Evolutionary conservation across 64 coral and sea anemone genomes (phyloP), one percentile per base, ranked within the genome.

Genomic region (Hydrozoanthus tunicans): DNA sequence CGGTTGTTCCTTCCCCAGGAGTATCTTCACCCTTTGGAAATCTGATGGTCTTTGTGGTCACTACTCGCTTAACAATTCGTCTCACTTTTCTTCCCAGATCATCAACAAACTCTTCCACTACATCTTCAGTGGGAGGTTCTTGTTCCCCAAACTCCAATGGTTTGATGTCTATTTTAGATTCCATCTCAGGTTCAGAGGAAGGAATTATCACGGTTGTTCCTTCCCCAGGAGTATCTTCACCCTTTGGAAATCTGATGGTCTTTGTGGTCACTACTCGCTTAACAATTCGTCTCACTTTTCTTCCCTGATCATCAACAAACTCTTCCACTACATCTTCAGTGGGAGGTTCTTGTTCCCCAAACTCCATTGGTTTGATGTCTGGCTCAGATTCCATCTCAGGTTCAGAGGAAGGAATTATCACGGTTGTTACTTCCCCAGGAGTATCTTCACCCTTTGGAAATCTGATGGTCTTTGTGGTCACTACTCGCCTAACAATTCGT

Each of bases 261-360:
- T 75, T 88, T 24, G 83, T 67, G 53, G 91, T 91, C 25, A 81
- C 69, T 26, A 72, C 65, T 43, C 86, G 55, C 2, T 53, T 79
- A 20, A 80, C 73, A 83, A 59, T 59, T 69, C 57, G 58, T 79
- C 74, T 58, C 10, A 82, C 57, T 32, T 58, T 77, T 72, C 89
- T 85, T 58, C 77, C 89, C n/a, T 93, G 51, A 83, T 96, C 77
- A 90, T 92, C 53, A 92, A n/a, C 72, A 58, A n/a, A 91, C 51
- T 79, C 62, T 70, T 52, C 53, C 64, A 57, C 51, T 55, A 52
- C 68, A 80, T 91, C 15, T 70, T 79, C 23, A 55, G 77, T 68
- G 7, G 86, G 24, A 63, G 59, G 61, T 25, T 81, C 69, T 54
- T 56, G 11, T 32, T 66, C 24, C 15, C 60, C 9, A 24, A n/a